These are phyloP conservation scores for Drosophila parthenogenetica DNA, from an alignment of 2,888 invertebrate species.

Conservation along the genomic window DNA sequence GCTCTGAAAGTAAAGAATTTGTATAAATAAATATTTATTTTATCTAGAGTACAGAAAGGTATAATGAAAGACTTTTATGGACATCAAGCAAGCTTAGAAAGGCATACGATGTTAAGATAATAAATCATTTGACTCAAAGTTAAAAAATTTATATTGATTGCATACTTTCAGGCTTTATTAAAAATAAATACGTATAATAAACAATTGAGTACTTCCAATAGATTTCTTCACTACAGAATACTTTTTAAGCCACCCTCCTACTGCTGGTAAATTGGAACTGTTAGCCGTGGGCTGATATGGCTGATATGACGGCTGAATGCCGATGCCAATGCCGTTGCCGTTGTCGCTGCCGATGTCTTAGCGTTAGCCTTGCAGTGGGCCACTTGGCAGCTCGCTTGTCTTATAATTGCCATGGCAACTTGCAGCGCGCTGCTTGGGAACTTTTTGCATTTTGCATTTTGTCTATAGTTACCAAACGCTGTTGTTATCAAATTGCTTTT, in stretches of 20 bases:
- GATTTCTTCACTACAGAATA: not conserved
- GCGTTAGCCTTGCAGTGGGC: slow-evolving; percentile 32
- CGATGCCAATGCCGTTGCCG: slow-evolving; percentile 47
- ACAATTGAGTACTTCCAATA: not conserved
- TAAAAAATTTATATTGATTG: no score
- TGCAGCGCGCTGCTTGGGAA: slow-evolving; percentile 14
- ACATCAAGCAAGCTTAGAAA: no score
- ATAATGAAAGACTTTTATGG: no score
- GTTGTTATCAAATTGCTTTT: slow-evolving; percentile 76
- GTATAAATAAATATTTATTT: no score
- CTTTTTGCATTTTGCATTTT: slow-evolving; percentile 60
- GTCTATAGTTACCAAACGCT: slow-evolving; percentile 44
- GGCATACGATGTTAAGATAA: no score
- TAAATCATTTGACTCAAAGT: no score
- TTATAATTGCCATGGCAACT: slow-evolving; percentile 70
- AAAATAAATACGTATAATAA: no score
- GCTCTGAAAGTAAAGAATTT: no score
- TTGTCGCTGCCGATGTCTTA: slow-evolving; percentile 35
- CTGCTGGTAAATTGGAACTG: slow-evolving; percentile 11
- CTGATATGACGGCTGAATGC: slow-evolving; percentile 45
- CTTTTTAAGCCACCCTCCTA: slow-evolving; percentile 17
- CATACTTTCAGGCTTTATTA: no score
- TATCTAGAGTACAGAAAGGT: no score
- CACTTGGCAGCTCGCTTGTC: slow-evolving; percentile 58
- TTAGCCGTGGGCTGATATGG: slow-evolving; percentile 34